A percentile compares a stretch with the other conserved stretches of the same genome.
phyloP scores from a whole-genome alignment of 1,140 invertebrate genomes.

The Magallana angulata region DNA sequence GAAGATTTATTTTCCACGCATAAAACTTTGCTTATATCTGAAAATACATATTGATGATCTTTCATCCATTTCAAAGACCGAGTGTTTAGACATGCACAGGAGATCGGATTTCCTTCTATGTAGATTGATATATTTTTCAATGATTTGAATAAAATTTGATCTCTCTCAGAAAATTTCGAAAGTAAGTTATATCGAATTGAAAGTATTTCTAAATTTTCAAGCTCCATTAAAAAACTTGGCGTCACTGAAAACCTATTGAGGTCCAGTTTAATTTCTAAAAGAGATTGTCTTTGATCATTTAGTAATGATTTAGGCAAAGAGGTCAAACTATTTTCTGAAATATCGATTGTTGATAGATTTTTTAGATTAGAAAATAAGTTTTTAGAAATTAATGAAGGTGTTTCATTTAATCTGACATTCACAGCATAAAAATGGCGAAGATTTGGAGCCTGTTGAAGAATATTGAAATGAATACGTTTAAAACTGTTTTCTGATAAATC shows the following conservation, averaged over 20 bases:
- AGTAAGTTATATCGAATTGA: neutral
- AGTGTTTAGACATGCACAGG: neutral
- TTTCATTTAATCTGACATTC: neutral
- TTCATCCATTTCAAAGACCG: neutral
- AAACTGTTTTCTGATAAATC: neutral
- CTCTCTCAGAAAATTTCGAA: neutral
- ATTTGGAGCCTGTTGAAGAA: neutral
- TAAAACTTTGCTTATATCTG: neutral
- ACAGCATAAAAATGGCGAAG: neutral
- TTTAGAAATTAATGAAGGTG: neutral
- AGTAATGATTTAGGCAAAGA: neutral
- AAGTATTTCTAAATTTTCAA: neutral
- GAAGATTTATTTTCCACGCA: neutral
- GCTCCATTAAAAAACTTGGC: neutral
- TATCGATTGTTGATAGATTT: neutral
- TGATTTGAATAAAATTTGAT: neutral
- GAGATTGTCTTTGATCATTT: neutral
- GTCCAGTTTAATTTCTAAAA: neutral
- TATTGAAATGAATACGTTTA: neutral
- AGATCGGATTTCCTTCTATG: neutral
- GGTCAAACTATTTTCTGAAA: neutral
- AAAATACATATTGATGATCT: neutral
- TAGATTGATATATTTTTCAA: neutral
- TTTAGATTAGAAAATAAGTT: neutral
- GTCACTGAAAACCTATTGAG: neutral